Evolutionary conservation across 1,140 invertebrate species (phyloP).

Genomic region (Cylas formicarius): DNA sequence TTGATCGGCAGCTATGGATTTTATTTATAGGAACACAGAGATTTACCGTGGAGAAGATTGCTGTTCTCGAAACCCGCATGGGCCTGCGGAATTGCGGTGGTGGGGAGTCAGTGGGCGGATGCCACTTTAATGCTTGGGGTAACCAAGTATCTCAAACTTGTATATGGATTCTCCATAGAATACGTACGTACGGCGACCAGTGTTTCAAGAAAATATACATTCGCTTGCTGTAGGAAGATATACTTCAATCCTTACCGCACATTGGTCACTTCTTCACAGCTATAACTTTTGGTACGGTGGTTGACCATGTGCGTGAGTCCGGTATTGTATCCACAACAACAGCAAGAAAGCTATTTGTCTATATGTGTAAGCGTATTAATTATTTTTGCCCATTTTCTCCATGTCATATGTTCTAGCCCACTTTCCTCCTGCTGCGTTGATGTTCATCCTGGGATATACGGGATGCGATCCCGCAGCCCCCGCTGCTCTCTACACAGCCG

Average conservation of each 20-base stretch:
- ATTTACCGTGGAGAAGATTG: conserved; percentile 50
- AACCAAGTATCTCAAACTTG: conserved; percentile 53
- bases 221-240: conserved; percentile 45
- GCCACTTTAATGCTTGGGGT: conserved; percentile 51
- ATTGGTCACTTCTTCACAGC: conserved; percentile 54
- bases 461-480: conserved; percentile 54
- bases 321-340: conserved; percentile 53
- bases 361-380: conserved; percentile 45
- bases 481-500: conserved; percentile 51
- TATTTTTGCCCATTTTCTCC: not conserved
- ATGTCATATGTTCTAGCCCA: conserved; percentile 41
- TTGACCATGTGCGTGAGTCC: conserved; percentile 50
- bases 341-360: conserved; percentile 52
- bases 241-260: conserved; percentile 50
- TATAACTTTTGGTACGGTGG: conserved; percentile 49
- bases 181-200: conserved; percentile 42
- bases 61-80: conserved; percentile 51
- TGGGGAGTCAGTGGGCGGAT: conserved; percentile 56
- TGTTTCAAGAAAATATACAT: not conserved
- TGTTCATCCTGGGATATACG: conserved; percentile 54
- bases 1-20: not conserved
- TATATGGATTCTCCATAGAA: conserved; percentile 53
- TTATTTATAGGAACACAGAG: conserved; percentile 34
- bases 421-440: conserved; percentile 50
- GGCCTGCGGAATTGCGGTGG: conserved; percentile 52